Percentiles rank a stretch among this genome's conserved stretches.
phyloP scores from a whole-genome alignment of 2,888 invertebrate species.

The Chloroclystis v-ata region DNA sequence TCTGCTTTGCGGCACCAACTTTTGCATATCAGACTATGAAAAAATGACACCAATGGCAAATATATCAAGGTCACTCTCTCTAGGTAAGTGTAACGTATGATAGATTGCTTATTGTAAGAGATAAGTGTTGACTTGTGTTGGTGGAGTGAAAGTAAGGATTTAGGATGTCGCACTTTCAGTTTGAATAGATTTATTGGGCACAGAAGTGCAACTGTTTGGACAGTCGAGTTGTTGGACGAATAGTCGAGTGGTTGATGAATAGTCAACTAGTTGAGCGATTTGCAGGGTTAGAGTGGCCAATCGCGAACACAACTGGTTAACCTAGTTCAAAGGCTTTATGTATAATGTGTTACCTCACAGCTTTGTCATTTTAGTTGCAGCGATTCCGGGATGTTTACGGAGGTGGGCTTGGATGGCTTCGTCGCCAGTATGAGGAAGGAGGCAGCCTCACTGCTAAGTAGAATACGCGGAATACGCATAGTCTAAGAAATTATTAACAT shows the following conservation, averaged over 20 bases:
- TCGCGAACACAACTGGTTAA: neutral
- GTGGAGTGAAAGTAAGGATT: constrained; percentile 70
- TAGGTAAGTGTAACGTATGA: constrained; percentile 76
- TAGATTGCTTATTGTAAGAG: constrained; percentile 74
- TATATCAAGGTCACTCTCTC: constrained; percentile 76
- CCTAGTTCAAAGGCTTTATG: neutral
- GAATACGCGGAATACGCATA: too few species aligned
- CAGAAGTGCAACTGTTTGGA: constrained; percentile 14
- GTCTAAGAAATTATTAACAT: too few species aligned
- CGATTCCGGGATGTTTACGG: too few species aligned
- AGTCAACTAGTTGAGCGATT: neutral
- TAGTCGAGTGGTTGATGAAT: neutral
- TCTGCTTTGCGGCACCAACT: constrained; percentile 70
- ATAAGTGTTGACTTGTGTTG: constrained; percentile 72
- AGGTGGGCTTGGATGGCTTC: too few species aligned
- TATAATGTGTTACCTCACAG: too few species aligned
- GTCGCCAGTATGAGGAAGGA: too few species aligned
- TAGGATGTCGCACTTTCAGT: constrained; percentile 43
- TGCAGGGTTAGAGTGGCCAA: neutral
- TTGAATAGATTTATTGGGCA: constrained; percentile 19
- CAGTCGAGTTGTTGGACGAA: neutral
- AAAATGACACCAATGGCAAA: constrained; percentile 73
- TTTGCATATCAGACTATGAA: constrained; percentile 70
- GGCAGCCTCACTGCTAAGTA: too few species aligned
- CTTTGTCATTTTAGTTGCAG: too few species aligned